Base-by-base conservation (phyloP, 1,140 invertebrate species). In the Zaprionus capensis region DNA sequence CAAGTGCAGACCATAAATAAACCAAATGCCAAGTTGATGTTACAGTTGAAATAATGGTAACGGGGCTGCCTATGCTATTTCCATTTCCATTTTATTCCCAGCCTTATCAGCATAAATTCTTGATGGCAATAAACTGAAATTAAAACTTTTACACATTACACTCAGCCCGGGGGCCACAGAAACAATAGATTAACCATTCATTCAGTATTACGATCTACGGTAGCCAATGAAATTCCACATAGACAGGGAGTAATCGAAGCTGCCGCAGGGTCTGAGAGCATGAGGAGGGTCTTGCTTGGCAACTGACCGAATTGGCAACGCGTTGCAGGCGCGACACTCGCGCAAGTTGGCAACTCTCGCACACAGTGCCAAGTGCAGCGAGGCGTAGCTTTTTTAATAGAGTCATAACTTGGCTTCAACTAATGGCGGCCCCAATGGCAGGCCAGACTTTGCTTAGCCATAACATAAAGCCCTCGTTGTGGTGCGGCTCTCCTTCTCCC, bases 401-500 rank as follows among this genome's bases (percentile, higher is more conserved):
- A 88, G 84, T 81, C 84, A 88, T 88, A 88, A 88, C 84, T 88
- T 90, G 84, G 81, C 82, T 76, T 56, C 75, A 88, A 88, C 81
- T 90, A 88, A 88, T 88, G 84, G 61, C 46, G 66, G 72, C 63
- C 73, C 44, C 26, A 24, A 34, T 31, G 51, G 68, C 82, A 74
- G 44, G 58, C 41, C 80, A 63, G 67, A 63, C 70, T 73, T 78
- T 74, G 80, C 82, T 80, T 82, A 80, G 80, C 83, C 61, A 80
- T 77, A 86, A 75, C 81, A 71, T 67, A 81, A 76, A 58, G 67
- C 73, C 81, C 62, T 62, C 72, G 46, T 67, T 67, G 59, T 11
- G 51, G 28, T 26, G 4, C 51, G 6, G 14, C 31, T 24, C 41
- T 26, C 41, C 65, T 61, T 69, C 55, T 53, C 46, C 63, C 41